phyloP scores from a whole-genome alignment of 2,888 invertebrate species.

The Lobophora halterata region DNA sequence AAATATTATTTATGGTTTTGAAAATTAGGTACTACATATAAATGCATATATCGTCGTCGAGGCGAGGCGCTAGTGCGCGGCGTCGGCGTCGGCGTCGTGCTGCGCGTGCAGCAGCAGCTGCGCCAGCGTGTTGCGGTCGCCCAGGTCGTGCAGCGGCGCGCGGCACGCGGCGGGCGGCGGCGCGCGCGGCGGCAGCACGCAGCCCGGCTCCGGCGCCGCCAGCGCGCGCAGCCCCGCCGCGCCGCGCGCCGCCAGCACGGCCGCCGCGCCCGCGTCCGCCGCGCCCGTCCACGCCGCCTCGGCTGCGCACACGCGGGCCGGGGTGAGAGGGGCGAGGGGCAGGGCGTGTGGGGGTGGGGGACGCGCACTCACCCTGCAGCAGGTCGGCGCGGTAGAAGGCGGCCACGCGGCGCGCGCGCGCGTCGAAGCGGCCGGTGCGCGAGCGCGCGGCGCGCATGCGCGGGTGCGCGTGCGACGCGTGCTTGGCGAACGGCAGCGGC shows the following conservation, averaged over 20 bases:
- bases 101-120: constrained; percentile 33
- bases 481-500: constrained; percentile 95
- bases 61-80: background rate
- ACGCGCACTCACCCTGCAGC: constrained; percentile 37
- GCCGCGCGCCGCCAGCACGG: constrained; percentile 69
- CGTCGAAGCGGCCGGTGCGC: constrained; percentile 71
- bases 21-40: too few species aligned
- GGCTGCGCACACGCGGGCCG: constrained; percentile 31
- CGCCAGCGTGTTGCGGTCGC: constrained; percentile 43
- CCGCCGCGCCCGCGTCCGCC: constrained; percentile 20
- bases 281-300: constrained; percentile 31
- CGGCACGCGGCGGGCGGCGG: constrained; percentile 9
- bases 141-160: constrained; percentile 37
- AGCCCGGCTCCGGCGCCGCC: constrained; percentile 89
- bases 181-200: constrained; percentile 53
- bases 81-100: constrained; percentile 4
- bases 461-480: constrained; percentile 87
- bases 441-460: constrained; percentile 83
- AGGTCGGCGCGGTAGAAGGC: constrained; percentile 83
- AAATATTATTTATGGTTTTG: too few species aligned
- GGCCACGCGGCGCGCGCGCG: constrained; percentile 84
- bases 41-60: background rate
- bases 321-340: background rate
- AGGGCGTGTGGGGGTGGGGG: background rate
- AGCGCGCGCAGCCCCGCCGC: constrained; percentile 84